phyloP scores from a whole-genome alignment of 1,140 invertebrate genomes.

The Trichonephila clavipes region DNA sequence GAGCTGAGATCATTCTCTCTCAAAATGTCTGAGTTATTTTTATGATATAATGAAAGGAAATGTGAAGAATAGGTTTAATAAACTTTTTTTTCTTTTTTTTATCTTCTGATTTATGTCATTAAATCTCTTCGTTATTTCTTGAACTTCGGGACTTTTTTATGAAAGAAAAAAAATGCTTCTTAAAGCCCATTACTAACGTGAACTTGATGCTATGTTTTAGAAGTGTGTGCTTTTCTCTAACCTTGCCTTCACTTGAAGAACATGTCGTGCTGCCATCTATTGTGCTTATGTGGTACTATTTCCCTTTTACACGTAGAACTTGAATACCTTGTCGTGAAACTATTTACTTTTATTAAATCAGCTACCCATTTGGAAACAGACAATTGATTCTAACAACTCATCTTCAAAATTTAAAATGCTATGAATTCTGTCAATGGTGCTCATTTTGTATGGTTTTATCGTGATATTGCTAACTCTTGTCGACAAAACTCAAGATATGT shows the following conservation, averaged over 20 bases:
- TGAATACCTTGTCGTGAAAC: not conserved
- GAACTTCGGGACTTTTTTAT: too few relatives aligned
- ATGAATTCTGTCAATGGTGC: slow-evolving; percentile 37
- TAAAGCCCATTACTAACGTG: not conserved
- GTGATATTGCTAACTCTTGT: not conserved
- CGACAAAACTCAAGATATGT: not conserved
- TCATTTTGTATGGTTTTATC: slow-evolving; percentile 69
- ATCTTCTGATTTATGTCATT: not conserved
- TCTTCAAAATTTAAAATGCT: not conserved
- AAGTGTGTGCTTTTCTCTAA: not conserved
- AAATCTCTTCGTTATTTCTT: too few relatives aligned
- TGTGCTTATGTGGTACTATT: not conserved
- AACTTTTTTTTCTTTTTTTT: not conserved
- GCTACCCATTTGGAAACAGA: not conserved
- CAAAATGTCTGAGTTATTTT: not conserved
- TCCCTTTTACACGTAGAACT: not conserved
- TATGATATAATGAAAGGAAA: not conserved
- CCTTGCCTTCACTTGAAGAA: not conserved
- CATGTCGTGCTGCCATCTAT: slow-evolving; percentile 29
- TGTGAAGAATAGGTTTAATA: not conserved
- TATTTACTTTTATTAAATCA: not conserved
- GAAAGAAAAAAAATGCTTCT: too few relatives aligned
- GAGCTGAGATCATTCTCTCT: too few relatives aligned
- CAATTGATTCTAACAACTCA: not conserved
- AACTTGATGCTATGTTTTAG: not conserved